Conservation (phyloP, 1,140 invertebrate species). For the Euglossa dilemma region DNA sequence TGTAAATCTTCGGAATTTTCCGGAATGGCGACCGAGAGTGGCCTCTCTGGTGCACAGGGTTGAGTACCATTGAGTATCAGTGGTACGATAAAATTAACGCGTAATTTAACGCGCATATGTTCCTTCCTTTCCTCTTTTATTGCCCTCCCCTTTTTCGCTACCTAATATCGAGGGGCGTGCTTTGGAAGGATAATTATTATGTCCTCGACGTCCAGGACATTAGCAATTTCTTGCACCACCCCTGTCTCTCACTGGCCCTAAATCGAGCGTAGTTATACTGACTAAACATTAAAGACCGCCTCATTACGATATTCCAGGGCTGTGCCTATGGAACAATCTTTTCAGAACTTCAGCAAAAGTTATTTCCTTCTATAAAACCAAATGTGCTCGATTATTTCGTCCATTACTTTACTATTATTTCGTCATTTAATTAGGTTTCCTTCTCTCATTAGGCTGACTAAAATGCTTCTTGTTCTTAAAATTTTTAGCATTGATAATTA, state of each 20-base stretch:
- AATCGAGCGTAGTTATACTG: constrained; percentile 39
- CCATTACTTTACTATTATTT: too few relatives aligned
- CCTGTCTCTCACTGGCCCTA: constrained; percentile 14
- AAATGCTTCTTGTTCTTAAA: too few relatives aligned
- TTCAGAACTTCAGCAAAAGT: background rate
- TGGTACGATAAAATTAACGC: background rate
- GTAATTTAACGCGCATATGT: background rate
- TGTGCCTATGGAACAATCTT: background rate
- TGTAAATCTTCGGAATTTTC: too few relatives aligned
- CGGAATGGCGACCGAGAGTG: too few relatives aligned
- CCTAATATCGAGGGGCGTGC: constrained; percentile 16
- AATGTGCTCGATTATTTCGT: background rate
- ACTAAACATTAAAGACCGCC: constrained; percentile 44
- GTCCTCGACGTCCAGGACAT: constrained; percentile 31
- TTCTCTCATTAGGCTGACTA: too few relatives aligned
- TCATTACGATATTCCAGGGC: constrained; percentile 10
- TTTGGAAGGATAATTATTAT: constrained; percentile 34
- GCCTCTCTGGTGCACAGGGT: too few relatives aligned
- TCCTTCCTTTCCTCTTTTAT: background rate
- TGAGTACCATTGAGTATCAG: too few relatives aligned
- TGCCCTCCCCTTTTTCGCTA: constrained; percentile 1
- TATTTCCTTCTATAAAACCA: constrained; percentile 1
- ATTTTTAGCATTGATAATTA: too few relatives aligned
- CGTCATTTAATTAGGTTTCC: too few relatives aligned
- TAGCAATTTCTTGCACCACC: constrained; percentile 20